Conservation (phyloP, 2,888 invertebrate genomes). For the Diadegma fenestrale region DNA sequence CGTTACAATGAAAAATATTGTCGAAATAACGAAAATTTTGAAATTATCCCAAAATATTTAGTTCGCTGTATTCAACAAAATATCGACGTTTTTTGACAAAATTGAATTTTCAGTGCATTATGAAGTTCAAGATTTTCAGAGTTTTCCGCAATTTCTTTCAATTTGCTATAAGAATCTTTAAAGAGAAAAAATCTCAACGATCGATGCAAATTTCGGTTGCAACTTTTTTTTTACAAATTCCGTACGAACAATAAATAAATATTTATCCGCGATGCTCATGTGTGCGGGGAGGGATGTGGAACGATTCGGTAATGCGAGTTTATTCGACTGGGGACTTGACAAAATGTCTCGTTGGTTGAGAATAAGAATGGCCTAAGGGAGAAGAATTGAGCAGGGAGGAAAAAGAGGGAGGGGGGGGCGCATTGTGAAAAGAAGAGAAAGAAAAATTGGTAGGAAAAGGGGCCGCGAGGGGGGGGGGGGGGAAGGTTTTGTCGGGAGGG, state of each 20-base stretch:
- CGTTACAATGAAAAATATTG: too few relatives aligned
- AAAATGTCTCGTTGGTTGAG: constrained; percentile 50
- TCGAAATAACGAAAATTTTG: too few relatives aligned
- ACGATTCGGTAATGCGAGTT: constrained; percentile 28
- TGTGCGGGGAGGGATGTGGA: background rate
- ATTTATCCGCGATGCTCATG: too few relatives aligned
- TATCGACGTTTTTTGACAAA: too few relatives aligned
- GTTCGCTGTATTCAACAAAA: too few relatives aligned
- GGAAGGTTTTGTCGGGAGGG: background rate
- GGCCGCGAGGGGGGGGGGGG: background rate
- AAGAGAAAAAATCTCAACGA: background rate
- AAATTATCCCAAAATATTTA: too few relatives aligned
- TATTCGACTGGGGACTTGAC: constrained; percentile 48
- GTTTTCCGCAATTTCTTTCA: too few relatives aligned
- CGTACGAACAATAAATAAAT: background rate
- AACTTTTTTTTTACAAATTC: background rate
- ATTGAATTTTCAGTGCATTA: too few relatives aligned
- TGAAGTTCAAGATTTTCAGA: too few relatives aligned
- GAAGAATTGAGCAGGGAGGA: background rate
- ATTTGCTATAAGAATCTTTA: too few relatives aligned
- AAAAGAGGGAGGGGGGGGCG: background rate
- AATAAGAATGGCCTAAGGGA: constrained; percentile 16
- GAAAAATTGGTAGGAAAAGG: background rate
- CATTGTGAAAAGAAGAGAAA: background rate
- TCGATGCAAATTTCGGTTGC: background rate